Evolutionary conservation across 1,140 invertebrate genomes (phyloP).

Genomic region (Archivesica marissinica): DNA sequence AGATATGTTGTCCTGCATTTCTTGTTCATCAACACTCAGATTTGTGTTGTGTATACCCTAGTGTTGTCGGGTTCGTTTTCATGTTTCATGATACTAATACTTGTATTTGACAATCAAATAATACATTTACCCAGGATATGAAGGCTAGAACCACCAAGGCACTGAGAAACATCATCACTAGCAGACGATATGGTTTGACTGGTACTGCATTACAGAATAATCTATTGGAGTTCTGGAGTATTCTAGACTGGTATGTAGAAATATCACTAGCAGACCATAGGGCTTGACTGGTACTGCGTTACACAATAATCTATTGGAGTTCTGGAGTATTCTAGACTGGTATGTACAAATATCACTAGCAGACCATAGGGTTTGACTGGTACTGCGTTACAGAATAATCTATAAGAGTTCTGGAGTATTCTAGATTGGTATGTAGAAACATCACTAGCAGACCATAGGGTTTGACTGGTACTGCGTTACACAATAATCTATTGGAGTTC

Average conservation of each 20-base stretch:
- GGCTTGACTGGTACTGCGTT: constrained; percentile 90
- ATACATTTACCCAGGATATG: too few relatives aligned
- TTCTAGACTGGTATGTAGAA: constrained; percentile 79
- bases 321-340: constrained; percentile 86
- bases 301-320: constrained; percentile 90
- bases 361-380: constrained; percentile 87
- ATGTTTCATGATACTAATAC: too few relatives aligned
- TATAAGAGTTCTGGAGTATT: constrained; percentile 88
- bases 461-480: too few relatives aligned
- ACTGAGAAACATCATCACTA: constrained; percentile 71
- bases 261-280: constrained; percentile 74
- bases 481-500: too few relatives aligned
- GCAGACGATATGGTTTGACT: constrained; percentile 86
- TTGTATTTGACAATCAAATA: too few relatives aligned
- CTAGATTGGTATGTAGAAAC: constrained; percentile 79
- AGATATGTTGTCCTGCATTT: too few relatives aligned
- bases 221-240: constrained; percentile 88
- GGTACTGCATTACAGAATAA: constrained; percentile 93
- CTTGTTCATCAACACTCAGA: too few relatives aligned
- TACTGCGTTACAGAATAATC: constrained; percentile 91
- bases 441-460: too few relatives aligned
- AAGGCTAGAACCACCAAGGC: constrained; percentile 77
- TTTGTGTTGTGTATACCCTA: too few relatives aligned
- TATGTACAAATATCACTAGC: constrained; percentile 70
- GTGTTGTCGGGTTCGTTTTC: too few relatives aligned